Percentiles rank a stretch among this genome's conserved stretches.
phyloP scores from a whole-genome alignment of 1,140 invertebrate genomes.

The Aphelinus certus region DNA sequence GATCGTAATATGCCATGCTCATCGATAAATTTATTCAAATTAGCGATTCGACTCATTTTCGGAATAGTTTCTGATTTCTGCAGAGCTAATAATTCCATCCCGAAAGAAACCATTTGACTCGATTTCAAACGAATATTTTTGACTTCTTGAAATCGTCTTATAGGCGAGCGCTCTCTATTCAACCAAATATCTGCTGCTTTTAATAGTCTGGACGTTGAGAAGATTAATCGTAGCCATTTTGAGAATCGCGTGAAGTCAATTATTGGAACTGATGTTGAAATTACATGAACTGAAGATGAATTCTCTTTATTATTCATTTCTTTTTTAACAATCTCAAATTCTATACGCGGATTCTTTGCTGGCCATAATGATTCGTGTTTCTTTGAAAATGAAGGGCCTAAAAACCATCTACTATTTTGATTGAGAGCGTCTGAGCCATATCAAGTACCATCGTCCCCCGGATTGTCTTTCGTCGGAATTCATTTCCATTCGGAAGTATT shows the following conservation, averaged over 20 bases:
- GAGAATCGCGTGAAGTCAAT: neutral
- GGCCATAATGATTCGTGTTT: neutral
- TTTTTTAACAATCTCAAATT: neutral
- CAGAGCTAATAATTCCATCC: neutral
- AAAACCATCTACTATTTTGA: neutral
- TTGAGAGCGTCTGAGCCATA: neutral
- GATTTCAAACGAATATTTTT: neutral
- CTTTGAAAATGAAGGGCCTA: neutral
- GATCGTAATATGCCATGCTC: neutral
- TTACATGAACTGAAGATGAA: neutral
- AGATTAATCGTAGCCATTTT: neutral
- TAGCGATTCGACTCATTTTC: neutral
- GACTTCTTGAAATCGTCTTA: neutral
- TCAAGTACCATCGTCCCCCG: slow-evolving; percentile 52
- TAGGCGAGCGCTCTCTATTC: neutral
- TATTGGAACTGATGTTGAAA: neutral
- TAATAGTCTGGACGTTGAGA: neutral
- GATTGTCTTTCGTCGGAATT: slow-evolving; percentile 57
- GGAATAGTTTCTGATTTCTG: neutral
- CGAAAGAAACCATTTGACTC: neutral
- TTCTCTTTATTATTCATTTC: neutral
- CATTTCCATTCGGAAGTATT: slow-evolving; percentile 56
- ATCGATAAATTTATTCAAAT: neutral
- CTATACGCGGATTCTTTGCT: no score
- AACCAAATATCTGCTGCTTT: neutral